Evolutionary conservation across 2,113 vertebrate genomes (phyloP).

Genomic region (Pycnonotus jocosus): DNA sequence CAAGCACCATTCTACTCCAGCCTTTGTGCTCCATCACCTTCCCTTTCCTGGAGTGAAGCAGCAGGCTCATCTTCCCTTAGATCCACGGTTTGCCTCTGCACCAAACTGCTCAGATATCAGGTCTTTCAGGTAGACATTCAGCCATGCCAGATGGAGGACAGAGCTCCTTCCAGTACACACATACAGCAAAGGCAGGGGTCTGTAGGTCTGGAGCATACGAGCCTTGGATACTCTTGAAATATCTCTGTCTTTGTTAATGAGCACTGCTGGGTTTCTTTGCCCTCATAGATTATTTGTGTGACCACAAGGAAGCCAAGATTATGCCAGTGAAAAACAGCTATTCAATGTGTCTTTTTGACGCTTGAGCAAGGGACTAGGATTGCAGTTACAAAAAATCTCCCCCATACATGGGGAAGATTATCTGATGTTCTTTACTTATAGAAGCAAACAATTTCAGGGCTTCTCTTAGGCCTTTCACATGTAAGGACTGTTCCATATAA

Average conservation of each 20-base stretch:
- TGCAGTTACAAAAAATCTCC: neutral
- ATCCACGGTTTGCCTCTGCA: neutral
- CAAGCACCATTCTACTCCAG: neutral
- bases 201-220: neutral
- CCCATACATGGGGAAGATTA: neutral
- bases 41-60: neutral
- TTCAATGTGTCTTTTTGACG: neutral
- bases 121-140: neutral
- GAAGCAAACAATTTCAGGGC: neutral
- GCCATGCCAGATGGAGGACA: neutral
- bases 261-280: neutral
- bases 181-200: neutral
- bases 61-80: neutral
- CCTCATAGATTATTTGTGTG: neutral
- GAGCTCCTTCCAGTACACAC: neutral
- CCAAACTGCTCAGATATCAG: neutral
- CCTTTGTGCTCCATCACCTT: neutral
- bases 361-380: neutral
- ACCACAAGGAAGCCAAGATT: neutral
- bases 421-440: neutral
- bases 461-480: neutral
- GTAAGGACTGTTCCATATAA: neutral
- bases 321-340: neutral
- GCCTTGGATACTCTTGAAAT: neutral
- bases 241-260: neutral